phyloP scores from a whole-genome alignment of 1,140 invertebrate species.

The Luehdorfia chinensis region DNA sequence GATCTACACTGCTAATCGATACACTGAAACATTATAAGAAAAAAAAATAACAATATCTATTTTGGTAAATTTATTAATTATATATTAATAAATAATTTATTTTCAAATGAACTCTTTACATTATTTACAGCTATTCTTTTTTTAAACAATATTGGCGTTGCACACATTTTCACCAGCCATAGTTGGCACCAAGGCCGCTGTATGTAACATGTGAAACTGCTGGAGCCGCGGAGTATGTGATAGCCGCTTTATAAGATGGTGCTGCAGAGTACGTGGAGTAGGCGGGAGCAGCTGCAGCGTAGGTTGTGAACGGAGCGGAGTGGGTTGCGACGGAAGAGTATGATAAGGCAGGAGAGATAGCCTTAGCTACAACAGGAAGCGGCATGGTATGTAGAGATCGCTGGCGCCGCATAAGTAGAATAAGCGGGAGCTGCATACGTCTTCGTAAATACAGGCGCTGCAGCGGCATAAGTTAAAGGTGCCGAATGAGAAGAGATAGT shows the following conservation, averaged over 20 bases:
- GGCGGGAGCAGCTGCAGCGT: constrained; percentile 30
- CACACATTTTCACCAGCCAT: too few species aligned
- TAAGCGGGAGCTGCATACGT: constrained; percentile 20
- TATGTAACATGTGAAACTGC: constrained; percentile 50
- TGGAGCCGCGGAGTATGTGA: constrained; percentile 43
- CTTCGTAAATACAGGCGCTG: constrained; percentile 16
- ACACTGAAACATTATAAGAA: too few species aligned
- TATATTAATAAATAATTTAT: too few species aligned
- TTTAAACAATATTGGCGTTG: too few species aligned
- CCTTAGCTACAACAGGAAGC: constrained; percentile 22
- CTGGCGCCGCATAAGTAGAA: constrained; percentile 15
- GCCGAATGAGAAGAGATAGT: constrained; percentile 9
- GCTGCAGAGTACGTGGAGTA: constrained; percentile 23
- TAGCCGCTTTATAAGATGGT: constrained; percentile 27
- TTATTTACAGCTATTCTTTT: too few species aligned
- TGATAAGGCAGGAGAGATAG: constrained; percentile 29
- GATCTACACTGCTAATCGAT: too few species aligned
- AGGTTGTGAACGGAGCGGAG: constrained; percentile 26
- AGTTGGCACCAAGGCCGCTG: constrained; percentile 39
- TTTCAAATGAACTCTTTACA: too few species aligned
- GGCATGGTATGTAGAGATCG: constrained; percentile 6
- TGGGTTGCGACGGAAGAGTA: constrained; percentile 31
- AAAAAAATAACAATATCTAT: too few species aligned
- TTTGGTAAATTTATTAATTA: too few species aligned
- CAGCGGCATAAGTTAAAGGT: constrained; percentile 2